Percentiles rank a stretch among this genome's conserved stretches.
phyloP scores from a whole-genome alignment of 2,113 vertebrate genomes.

The Hystrix brachyura region DNA sequence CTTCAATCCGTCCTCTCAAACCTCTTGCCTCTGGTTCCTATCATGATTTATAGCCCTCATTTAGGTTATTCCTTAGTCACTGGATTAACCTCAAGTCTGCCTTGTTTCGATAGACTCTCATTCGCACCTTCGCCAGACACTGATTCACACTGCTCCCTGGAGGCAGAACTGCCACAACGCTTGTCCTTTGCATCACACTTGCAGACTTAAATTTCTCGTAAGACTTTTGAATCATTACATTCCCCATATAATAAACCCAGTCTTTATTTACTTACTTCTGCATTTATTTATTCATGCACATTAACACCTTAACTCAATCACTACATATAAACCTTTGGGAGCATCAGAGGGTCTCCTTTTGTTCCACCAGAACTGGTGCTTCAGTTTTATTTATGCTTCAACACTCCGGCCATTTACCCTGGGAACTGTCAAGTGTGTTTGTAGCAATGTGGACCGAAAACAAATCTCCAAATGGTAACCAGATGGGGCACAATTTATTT shows the following conservation, averaged over 20 bases:
- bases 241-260: background rate
- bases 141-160: background rate
- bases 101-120: background rate
- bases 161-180: background rate
- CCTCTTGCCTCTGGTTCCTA: background rate
- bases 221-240: background rate
- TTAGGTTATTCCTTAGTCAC: background rate
- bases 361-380: background rate
- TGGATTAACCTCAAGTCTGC: background rate
- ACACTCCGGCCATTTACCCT: slow-evolving; percentile 41
- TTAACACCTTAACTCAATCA: slow-evolving; percentile 34
- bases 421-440: slow-evolving; percentile 55
- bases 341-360: slow-evolving; percentile 28
- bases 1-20: background rate
- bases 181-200: background rate
- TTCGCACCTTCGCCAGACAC: background rate
- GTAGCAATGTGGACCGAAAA: slow-evolving; percentile 47
- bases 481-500: slow-evolving; percentile 71
- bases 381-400: slow-evolving; percentile 55
- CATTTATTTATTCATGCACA: slow-evolving; percentile 22
- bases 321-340: background rate
- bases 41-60: background rate
- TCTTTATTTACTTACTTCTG: background rate
- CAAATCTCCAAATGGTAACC: slow-evolving; percentile 70
- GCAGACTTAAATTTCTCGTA: background rate